Base-by-base conservation (phyloP, 2,888 invertebrate species). In the Meganola albula region DNA sequence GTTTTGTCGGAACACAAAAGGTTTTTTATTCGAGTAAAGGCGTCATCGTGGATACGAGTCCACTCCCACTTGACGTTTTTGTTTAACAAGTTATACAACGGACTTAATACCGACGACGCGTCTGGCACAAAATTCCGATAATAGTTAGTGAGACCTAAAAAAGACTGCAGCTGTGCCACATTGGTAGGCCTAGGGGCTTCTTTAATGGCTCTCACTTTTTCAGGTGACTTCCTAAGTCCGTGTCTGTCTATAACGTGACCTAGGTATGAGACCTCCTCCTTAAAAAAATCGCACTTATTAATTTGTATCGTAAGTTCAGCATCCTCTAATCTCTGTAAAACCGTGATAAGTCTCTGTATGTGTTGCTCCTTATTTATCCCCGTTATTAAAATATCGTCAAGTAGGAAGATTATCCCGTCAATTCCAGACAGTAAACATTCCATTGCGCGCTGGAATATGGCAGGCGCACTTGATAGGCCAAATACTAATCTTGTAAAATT, bases 361-460 rank as follows among this genome's bases (percentile, higher is more conserved):
- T 52, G 45, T 11, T 32, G 24, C 1, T 11, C 5, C 3, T 10
- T 11, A 6, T 34, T 21, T 2, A 18, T 10, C 1, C 34, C 45
- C 8, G 40, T 42, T 1, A 47, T 27, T 2, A 41, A 14, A 1
- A 48, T 27, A 16, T 48, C 47, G 20, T 44, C 44, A 2, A 43
- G 21, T 7, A 47, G 16, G 27, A 39, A 48, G 10, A 41, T 12
- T 6, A 38, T 31, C 1, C 48, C 42, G 3, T 42, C 39, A 5
- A 44, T 22, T 0, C 45, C 48, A 1, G 48, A 20, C 10, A 48
- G 11, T 10, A 52, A 8, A 9, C 14, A 25, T 14, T 46, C 48
- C 31, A 49, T 44, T 6, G 41, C 37, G 4, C 44, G 37, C 26
- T 50, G 53, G 16, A 48, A 53, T 21, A 48, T 43, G 6, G 48